Evolutionary conservation across 1,140 invertebrate species (phyloP), one percentile per base, ranked within the genome.

Genomic region (Drosophila sucinea): DNA sequence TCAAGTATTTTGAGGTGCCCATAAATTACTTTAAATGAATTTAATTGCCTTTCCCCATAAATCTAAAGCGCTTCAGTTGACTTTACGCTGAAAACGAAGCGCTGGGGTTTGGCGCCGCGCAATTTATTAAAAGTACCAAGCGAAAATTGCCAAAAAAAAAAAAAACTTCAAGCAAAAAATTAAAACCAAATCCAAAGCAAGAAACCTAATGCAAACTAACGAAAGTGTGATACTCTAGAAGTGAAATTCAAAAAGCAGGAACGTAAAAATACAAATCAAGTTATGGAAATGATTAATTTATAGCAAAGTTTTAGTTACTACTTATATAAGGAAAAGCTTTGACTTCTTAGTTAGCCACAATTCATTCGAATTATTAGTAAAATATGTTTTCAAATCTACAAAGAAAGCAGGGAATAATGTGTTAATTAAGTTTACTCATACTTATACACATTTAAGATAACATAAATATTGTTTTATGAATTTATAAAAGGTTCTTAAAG

Each of bases 41-140:
- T 90, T 85, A 89, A 89, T 89, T 89, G 84, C 73, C 84, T 78
- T 58, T 40, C 29, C 73, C 65, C 81, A 89, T 90, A 89, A 89
- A 89, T 89, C 84, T 89, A 81, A 89, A 90, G 81, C 85, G 84
- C 80, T 66, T 89, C 80, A 84, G 84, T 89, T 89, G 70, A 80
- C 70, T 84, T 83, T 87, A 89, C 71, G 63, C 66, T 68, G 81
- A 89, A 89, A 89, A 68, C 79, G 60, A 82, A 79, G 67, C 77
- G 73, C 61, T 56, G 77, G 79, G 71, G 72, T 68, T 89, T 89
- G 84, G 84, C 84, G 84, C 84, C 84, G 71, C 73, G 41, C 77
- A 78, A 81, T 89, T 89, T 84, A 89, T 89, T 81, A 89, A 89
- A 84, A 78, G 58, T 67, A 84, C 77, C 75, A 72, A 73, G 58